Evolutionary conservation across 2,888 invertebrate species (phyloP).

Genomic region (Stenodera caucasica): DNA sequence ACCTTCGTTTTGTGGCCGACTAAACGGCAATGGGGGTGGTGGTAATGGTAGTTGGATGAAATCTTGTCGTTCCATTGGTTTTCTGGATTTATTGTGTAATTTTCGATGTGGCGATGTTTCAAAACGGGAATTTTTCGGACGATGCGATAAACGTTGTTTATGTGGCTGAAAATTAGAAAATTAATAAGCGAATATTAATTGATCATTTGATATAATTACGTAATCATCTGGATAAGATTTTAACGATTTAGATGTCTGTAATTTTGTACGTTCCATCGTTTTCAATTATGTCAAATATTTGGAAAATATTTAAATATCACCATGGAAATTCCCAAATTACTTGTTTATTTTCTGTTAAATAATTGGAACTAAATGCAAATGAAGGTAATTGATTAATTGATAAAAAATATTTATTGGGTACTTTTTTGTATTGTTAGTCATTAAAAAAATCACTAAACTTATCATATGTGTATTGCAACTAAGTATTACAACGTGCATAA

Average conservation of each 20-base stretch:
- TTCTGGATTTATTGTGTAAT: slow-evolving; percentile 1
- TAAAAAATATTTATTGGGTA: slow-evolving; percentile 56
- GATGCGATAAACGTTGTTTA: slow-evolving; percentile 18
- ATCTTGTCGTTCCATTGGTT: slow-evolving; percentile 23
- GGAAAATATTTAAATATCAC: slow-evolving; percentile 24
- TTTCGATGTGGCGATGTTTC: slow-evolving; percentile 6
- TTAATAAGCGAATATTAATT: background rate
- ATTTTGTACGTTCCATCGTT: slow-evolving; percentile 21
- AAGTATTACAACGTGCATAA: slow-evolving; percentile 49
- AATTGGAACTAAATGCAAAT: slow-evolving; percentile 15
- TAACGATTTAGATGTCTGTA: slow-evolving; percentile 15
- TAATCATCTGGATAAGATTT: slow-evolving; percentile 35
- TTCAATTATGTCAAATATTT: slow-evolving; percentile 10
- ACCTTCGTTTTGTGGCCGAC: slow-evolving; percentile 8
- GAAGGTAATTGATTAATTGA: slow-evolving; percentile 34
- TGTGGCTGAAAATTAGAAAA: slow-evolving; percentile 8
- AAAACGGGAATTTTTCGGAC: slow-evolving; percentile 22
- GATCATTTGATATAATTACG: slow-evolving; percentile 25
- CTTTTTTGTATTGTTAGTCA: slow-evolving; percentile 50
- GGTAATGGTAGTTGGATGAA: slow-evolving; percentile 29
- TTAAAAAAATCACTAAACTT: slow-evolving; percentile 51
- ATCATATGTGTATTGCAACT: slow-evolving; percentile 51
- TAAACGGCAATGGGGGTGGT: slow-evolving; percentile 14
- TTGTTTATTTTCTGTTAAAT: background rate
- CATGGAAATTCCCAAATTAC: too few species aligned